phyloP scores from a whole-genome alignment of 2,888 invertebrate species.

The Chesias legatella region DNA sequence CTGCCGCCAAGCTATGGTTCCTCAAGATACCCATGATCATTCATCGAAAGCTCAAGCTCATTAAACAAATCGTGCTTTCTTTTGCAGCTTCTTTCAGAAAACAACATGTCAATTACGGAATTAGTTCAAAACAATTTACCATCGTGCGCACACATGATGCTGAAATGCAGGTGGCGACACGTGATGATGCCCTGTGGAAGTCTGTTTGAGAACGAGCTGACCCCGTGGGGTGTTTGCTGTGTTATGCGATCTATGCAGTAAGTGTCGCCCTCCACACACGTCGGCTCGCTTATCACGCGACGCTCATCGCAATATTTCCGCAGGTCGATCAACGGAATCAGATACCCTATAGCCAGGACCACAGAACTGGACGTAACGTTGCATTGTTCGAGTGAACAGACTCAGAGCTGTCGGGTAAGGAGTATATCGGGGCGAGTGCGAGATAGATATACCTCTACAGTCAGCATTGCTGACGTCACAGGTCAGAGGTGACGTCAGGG shows the following conservation, averaged over 20 bases:
- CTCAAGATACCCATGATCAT: too few relatives aligned
- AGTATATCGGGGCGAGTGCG: too few relatives aligned
- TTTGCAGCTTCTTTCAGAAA: constrained; percentile 31
- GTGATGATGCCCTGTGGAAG: constrained; percentile 39
- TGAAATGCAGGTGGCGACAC: constrained; percentile 50
- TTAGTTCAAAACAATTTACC: constrained; percentile 42
- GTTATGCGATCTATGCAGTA: constrained; percentile 46
- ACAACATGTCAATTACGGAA: constrained; percentile 43
- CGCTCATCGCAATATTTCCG: background rate
- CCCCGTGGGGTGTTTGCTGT: constrained; percentile 57
- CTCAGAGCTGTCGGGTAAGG: constrained; percentile 48
- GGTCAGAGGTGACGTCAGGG: too few relatives aligned
- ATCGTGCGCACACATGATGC: constrained; percentile 40
- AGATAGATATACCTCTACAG: too few relatives aligned
- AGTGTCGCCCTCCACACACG: constrained; percentile 21
- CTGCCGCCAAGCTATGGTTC: too few relatives aligned
- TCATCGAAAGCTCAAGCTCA: too few relatives aligned
- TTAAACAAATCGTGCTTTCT: background rate
- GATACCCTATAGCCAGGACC: constrained; percentile 10
- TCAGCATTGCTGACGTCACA: too few relatives aligned
- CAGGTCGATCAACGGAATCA: constrained; percentile 4
- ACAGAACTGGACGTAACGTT: constrained; percentile 43
- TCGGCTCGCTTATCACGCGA: too few relatives aligned
- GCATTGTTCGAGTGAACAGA: constrained; percentile 41
- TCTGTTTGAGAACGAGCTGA: constrained; percentile 49